Conservation (phyloP, 2,888 invertebrate species). For the Neoascia interrupta region DNA sequence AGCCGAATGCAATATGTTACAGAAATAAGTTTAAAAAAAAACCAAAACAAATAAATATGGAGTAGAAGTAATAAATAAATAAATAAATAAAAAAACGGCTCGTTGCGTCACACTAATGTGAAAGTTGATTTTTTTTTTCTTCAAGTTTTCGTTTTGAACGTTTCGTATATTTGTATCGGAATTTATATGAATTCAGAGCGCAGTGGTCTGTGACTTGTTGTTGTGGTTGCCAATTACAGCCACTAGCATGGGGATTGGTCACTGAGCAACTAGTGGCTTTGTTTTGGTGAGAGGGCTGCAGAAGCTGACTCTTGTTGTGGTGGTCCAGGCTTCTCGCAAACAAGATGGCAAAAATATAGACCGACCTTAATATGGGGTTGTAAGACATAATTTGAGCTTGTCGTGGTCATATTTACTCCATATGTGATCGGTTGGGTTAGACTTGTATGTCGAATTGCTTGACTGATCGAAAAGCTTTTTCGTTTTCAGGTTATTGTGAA, state of each 20-base stretch:
- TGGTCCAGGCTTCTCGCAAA: no score
- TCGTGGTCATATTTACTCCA: no score
- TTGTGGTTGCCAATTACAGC: conserved; percentile 14
- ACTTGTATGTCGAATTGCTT: no score
- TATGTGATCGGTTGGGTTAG: no score
- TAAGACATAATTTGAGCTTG: no score
- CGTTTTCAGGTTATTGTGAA: background rate
- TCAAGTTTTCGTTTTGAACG: conserved; percentile 12
- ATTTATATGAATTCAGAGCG: conserved; percentile 59
- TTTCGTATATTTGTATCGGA: conserved; percentile 49
- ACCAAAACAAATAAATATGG: conserved; percentile 52
- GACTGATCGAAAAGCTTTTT: background rate
- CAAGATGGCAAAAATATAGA: no score
- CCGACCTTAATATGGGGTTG: no score
- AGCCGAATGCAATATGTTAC: conserved; percentile 35
- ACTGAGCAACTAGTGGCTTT: conserved; percentile 11
- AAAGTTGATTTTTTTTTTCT: conserved; percentile 63
- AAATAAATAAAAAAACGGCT: conserved; percentile 59
- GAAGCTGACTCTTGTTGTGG: background rate
- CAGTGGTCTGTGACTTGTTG: conserved; percentile 23
- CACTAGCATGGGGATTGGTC: background rate
- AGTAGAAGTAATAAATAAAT: conserved; percentile 62
- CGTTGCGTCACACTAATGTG: conserved; percentile 68
- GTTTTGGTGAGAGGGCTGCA: background rate
- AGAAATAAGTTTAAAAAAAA: conserved; percentile 16